Conservation (phyloP, 2,113 vertebrate species). For the Pipra filicauda region DNA sequence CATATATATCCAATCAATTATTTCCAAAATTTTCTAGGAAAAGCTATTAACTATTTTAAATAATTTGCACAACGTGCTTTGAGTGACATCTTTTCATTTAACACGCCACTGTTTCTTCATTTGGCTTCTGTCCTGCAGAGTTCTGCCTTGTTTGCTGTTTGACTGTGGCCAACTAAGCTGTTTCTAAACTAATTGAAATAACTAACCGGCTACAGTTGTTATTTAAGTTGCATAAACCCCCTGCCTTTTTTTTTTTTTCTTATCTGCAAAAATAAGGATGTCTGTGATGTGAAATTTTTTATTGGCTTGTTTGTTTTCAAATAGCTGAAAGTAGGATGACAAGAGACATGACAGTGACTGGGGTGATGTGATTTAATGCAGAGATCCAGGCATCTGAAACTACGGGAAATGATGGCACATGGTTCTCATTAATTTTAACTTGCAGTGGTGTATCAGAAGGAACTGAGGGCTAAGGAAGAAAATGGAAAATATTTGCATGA, state of each 20-base stretch:
- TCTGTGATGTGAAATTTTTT: not conserved
- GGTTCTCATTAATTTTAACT: constrained; percentile 34
- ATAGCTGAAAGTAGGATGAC: constrained; percentile 2
- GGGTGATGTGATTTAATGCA: not conserved
- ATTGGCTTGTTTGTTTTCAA: not conserved
- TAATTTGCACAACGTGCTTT: not conserved
- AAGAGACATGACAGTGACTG: constrained; percentile 24
- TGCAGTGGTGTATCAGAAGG: not conserved
- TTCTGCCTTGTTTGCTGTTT: constrained; percentile 26
- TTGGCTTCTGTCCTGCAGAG: constrained; percentile 23
- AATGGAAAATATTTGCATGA: not conserved
- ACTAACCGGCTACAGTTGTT: constrained; percentile 9
- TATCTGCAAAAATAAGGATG: not conserved
- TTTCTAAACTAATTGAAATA: constrained; percentile 34
- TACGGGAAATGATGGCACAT: constrained; percentile 6
- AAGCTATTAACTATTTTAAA: constrained; percentile 25
- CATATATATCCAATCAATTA: not conserved
- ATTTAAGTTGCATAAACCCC: constrained; percentile 12
- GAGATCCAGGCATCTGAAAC: constrained; percentile 13
- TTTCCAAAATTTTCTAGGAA: constrained; percentile 26
- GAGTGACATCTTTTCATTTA: constrained; percentile 18
- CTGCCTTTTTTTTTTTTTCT: not conserved
- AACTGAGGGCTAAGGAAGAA: not conserved
- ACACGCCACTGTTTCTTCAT: constrained; percentile 20
- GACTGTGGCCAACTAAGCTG: not conserved